Percentiles rank a stretch among this genome's conserved stretches.
Evolutionary conservation across 2,888 invertebrate species (phyloP).

Genomic region (Pristionchus exspectatus): DNA sequence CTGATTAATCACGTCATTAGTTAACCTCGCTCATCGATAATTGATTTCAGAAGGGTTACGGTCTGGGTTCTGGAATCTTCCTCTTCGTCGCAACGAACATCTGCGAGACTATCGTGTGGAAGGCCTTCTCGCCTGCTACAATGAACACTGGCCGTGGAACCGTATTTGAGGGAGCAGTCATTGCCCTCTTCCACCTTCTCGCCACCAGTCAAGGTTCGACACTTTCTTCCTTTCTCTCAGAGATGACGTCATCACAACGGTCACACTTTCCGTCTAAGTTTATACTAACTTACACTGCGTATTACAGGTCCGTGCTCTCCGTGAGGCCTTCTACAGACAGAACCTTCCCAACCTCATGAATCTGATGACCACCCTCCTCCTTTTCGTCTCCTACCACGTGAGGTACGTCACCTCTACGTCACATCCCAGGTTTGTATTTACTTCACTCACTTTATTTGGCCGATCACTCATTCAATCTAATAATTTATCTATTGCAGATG

Average conservation of each 20-base stretch:
- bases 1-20: not conserved
- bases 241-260: conserved; percentile 6
- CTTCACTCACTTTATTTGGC: not conserved
- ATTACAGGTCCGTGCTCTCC: conserved; percentile 89
- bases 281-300: not conserved
- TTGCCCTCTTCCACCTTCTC: too few relatives aligned
- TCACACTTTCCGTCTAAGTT: not conserved
- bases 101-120: too few relatives aligned
- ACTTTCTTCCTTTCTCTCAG: too few relatives aligned
- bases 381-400: too few relatives aligned
- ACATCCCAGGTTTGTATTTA: conserved; percentile 87
- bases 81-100: too few relatives aligned
- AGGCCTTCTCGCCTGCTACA: conserved; percentile 87
- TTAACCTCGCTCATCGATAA: not conserved
- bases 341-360: too few relatives aligned
- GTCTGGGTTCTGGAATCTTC: conserved; percentile 79
- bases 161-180: too few relatives aligned
- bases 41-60: conserved; percentile 82
- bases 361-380: too few relatives aligned
- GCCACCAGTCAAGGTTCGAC: conserved; percentile 86
- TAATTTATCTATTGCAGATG: not conserved
- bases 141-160: too few relatives aligned
- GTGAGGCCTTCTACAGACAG: conserved; percentile 86
- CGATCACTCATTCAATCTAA: not conserved
- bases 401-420: conserved; percentile 88